These are phyloP conservation scores for Lasioglossum lativentre DNA, from an alignment of 2,888 invertebrate species.

Conservation along the genomic window DNA sequence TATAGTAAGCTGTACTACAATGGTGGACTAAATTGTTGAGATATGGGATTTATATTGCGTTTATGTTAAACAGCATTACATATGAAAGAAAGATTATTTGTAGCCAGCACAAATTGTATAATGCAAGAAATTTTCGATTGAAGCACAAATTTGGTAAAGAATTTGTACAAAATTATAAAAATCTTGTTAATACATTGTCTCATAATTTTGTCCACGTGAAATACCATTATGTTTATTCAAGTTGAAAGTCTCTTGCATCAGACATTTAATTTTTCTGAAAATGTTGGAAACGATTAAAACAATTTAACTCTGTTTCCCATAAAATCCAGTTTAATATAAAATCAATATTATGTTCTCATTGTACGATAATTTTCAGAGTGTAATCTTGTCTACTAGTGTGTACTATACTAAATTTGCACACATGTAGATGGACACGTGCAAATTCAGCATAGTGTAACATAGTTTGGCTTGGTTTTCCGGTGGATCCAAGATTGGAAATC, in stretches of 20 bases:
- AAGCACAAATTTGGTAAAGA: not conserved
- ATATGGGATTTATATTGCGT: not conserved
- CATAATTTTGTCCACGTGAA: not conserved
- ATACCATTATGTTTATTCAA: not conserved
- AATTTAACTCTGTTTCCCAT: not conserved
- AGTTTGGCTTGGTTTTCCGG: not conserved
- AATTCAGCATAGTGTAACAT: not conserved
- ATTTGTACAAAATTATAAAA: not conserved
- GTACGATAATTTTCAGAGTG: not conserved
- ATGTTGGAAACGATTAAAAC: not conserved
- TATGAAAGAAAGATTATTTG: not conserved
- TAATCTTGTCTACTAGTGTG: not conserved
- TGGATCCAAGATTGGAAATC: slow-evolving; percentile 17
- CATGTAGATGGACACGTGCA: too few species aligned
- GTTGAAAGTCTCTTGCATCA: not conserved
- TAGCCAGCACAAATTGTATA: too few species aligned
- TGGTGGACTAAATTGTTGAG: not conserved
- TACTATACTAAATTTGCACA: not conserved
- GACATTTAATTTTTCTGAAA: too few species aligned
- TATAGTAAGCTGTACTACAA: not conserved
- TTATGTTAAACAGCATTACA: not conserved
- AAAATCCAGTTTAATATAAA: not conserved
- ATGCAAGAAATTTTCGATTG: not conserved
- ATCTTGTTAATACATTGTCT: not conserved
- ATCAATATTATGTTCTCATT: not conserved